These are phyloP conservation scores for Chinchilla lanigera DNA, from an alignment of 2,113 vertebrate species.

Conservation along the genomic window DNA sequence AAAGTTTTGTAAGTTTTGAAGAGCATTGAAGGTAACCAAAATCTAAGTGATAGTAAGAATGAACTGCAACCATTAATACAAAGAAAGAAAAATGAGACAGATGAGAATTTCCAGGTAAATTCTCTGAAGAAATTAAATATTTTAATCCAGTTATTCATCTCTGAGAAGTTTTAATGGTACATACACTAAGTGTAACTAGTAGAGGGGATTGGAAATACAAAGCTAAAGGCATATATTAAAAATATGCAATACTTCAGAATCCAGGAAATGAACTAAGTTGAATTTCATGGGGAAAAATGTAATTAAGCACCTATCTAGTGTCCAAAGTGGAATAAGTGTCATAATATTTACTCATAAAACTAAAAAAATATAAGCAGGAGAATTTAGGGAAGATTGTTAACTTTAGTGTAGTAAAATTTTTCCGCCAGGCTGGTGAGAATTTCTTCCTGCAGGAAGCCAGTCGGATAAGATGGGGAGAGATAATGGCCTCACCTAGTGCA, in stretches of 20 bases:
- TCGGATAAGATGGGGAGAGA: background rate
- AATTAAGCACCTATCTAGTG: background rate
- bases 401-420: background rate
- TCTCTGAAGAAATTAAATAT: background rate
- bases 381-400: background rate
- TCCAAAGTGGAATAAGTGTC: background rate
- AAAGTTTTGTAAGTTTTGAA: background rate
- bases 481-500: background rate
- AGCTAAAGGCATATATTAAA: background rate
- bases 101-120: background rate
- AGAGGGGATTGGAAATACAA: background rate
- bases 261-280: background rate
- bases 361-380: background rate
- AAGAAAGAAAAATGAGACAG: background rate
- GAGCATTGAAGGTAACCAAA: background rate
- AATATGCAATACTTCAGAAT: background rate
- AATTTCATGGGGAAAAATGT: background rate
- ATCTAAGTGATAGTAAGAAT: background rate
- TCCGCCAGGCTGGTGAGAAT: too few species aligned
- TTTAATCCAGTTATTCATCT: background rate
- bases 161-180: background rate
- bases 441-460: background rate
- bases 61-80: background rate
- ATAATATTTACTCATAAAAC: background rate
- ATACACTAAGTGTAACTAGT: background rate